Conservation (phyloP, 2,797 vertebrate species). For the Ceyx erithaca region DNA sequence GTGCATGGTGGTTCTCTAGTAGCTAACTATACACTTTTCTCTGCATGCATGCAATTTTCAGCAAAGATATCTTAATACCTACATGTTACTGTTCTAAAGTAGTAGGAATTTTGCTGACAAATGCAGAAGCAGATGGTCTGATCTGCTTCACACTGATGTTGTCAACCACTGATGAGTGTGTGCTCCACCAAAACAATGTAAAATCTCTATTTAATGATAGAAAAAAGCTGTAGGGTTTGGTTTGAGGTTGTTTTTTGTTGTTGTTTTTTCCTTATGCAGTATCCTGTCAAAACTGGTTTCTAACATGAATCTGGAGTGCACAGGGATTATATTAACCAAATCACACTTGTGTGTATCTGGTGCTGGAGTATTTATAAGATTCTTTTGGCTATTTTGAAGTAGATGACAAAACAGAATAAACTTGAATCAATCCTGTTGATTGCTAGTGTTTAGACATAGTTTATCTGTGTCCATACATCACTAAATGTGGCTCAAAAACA, state of each 20-base stretch:
- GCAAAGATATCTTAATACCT: neutral
- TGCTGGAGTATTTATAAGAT: neutral
- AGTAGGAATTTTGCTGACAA: neutral
- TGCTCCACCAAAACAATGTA: neutral
- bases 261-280: neutral
- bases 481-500: neutral
- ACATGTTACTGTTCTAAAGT: neutral
- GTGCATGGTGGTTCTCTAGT: constrained; percentile 33
- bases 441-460: neutral
- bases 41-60: constrained; percentile 1
- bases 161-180: constrained; percentile 23
- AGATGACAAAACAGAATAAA: neutral
- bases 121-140: neutral
- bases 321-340: neutral
- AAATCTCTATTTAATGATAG: neutral
- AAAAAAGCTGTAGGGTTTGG: neutral
- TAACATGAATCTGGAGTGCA: neutral
- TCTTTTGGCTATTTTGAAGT: neutral
- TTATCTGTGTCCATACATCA: neutral
- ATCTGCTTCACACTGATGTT: constrained; percentile 14
- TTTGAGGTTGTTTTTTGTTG: neutral
- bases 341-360: neutral
- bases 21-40: neutral
- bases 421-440: neutral
- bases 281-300: neutral